Conservation (phyloP, 2,113 vertebrate species). For the Pangasianodon hypophthalmus region DNA sequence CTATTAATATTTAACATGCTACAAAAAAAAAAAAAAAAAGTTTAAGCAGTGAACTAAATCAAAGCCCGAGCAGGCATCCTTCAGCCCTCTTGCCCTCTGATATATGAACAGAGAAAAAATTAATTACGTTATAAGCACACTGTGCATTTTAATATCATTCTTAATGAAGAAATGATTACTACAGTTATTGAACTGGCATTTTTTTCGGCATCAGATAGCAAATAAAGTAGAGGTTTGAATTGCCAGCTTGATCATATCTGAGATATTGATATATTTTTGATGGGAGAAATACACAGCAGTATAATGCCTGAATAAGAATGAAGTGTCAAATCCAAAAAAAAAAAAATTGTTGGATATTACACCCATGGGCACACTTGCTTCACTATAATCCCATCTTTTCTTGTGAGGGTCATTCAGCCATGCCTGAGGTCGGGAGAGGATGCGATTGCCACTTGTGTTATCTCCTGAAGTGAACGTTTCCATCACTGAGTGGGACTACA, state of each 20-base stretch:
- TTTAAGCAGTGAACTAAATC: slow-evolving; percentile 79
- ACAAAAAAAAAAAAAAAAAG: slow-evolving; percentile 65
- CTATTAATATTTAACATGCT: slow-evolving; percentile 80
- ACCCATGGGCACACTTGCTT: background rate
- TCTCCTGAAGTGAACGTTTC: slow-evolving; percentile 54
- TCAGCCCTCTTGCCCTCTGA: slow-evolving; percentile 50
- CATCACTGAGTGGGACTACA: slow-evolving; percentile 71
- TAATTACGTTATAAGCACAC: slow-evolving; percentile 44
- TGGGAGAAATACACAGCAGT: background rate
- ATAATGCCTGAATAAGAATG: background rate
- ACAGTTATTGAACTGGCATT: background rate
- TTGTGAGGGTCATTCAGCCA: slow-evolving; percentile 6
- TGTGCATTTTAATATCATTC: slow-evolving; percentile 37
- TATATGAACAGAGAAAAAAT: slow-evolving; percentile 47
- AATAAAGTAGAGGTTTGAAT: slow-evolving; percentile 16
- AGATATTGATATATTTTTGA: slow-evolving; percentile 8
- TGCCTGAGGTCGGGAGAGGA: slow-evolving; percentile 23
- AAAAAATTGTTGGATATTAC: background rate
- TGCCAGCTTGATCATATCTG: background rate
- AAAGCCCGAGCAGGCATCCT: slow-evolving; percentile 72
- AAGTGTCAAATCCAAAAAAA: background rate
- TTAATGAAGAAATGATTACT: slow-evolving; percentile 42
- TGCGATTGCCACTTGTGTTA: slow-evolving; percentile 22
- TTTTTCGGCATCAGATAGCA: slow-evolving; percentile 29
- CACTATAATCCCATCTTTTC: background rate